Evolutionary conservation across 92 coral and sea anemone genomes (phyloP).

Genomic region (Porites evermanni): DNA sequence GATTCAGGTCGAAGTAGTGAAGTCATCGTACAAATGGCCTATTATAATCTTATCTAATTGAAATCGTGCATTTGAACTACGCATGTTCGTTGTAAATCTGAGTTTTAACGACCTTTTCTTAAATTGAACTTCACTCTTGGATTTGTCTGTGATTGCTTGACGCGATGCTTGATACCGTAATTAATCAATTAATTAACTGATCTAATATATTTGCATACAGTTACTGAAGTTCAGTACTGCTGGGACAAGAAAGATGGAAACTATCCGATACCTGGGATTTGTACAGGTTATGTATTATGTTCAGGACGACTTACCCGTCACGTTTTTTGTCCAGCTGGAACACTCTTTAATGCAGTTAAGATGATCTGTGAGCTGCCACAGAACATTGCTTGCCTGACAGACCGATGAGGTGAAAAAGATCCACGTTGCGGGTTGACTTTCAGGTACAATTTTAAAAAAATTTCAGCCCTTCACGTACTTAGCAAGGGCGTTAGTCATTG

Average conservation of each 20-base stretch:
- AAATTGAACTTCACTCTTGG: too few relatives aligned
- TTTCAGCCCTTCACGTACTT: too few relatives aligned
- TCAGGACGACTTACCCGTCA: conserved; percentile 52
- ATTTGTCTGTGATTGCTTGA: too few relatives aligned
- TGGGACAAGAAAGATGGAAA: conserved; percentile 54
- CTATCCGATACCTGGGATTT: conserved; percentile 56
- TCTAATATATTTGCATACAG: conserved; percentile 17
- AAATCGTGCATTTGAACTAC: too few relatives aligned
- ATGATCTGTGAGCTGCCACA: conserved; percentile 38
- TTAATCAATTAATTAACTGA: too few relatives aligned
- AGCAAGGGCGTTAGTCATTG: too few relatives aligned
- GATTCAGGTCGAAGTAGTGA: too few relatives aligned
- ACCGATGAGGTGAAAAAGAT: conserved; percentile 1
- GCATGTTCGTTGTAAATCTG: too few relatives aligned
- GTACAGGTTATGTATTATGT: conserved; percentile 59
- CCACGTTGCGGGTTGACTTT: neutral
- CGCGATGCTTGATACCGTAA: neutral
- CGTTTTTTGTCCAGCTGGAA: conserved; percentile 52
- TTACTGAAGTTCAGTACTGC: conserved; percentile 56
- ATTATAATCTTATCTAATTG: too few relatives aligned
- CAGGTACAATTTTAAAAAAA: neutral
- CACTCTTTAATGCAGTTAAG: conserved; percentile 37
- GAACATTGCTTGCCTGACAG: conserved; percentile 23
- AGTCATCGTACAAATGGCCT: too few relatives aligned
- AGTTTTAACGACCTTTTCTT: too few relatives aligned